Evolutionary conservation across 2,888 invertebrate species (phyloP).

Genomic region (Dusona sp.): DNA sequence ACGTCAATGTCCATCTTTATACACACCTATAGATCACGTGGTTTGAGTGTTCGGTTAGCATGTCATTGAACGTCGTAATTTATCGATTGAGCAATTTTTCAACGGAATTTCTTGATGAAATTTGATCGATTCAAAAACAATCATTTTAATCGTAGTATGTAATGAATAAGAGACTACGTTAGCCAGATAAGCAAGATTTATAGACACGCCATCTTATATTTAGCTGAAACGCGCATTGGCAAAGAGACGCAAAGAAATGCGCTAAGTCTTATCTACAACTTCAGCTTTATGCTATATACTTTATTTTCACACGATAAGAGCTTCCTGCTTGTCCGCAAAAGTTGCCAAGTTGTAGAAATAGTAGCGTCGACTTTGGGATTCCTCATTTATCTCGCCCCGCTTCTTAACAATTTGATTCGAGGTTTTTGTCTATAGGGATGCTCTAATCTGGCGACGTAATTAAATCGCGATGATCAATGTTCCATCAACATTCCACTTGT

Average conservation of each 20-base stretch:
- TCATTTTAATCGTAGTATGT: background rate
- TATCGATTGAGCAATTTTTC: slow-evolving; percentile 11
- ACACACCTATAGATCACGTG: background rate
- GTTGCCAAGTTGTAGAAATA: slow-evolving; percentile 13
- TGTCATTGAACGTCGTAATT: slow-evolving; percentile 8
- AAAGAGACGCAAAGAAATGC: background rate
- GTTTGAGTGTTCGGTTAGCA: background rate
- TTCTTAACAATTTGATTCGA: slow-evolving; percentile 10
- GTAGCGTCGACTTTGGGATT: slow-evolving; percentile 11
- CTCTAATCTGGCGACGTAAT: slow-evolving; percentile 16
- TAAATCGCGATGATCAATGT: slow-evolving; percentile 28
- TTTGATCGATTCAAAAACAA: background rate
- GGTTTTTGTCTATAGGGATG: background rate
- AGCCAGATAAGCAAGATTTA: background rate
- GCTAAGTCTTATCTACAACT: background rate
- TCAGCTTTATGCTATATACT: slow-evolving; percentile 2
- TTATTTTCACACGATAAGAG: slow-evolving; percentile 42
- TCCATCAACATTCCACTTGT: slow-evolving; percentile 22
- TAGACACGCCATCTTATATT: background rate
- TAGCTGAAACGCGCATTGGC: background rate
- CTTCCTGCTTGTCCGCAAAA: slow-evolving; percentile 18
- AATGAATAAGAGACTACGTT: background rate
- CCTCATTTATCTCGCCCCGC: slow-evolving; percentile 6
- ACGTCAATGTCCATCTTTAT: slow-evolving; percentile 24
- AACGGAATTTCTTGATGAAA: background rate